Conservation (phyloP, 2,113 vertebrate genomes). For the Microtus pennsylvanicus region DNA sequence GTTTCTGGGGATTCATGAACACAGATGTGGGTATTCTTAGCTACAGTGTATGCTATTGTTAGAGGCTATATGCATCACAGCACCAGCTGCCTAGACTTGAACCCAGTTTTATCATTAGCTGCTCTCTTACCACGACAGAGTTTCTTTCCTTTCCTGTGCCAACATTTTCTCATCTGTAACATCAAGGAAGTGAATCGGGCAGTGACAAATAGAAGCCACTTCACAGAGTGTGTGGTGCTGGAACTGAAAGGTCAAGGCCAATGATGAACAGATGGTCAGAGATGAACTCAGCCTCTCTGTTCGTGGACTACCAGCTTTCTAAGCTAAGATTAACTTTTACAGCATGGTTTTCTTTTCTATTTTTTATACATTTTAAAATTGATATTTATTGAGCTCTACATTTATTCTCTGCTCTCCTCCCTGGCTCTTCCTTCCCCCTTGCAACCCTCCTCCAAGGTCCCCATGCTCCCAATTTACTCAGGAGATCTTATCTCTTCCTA, state of each 20-base stretch:
- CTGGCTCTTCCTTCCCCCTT: no score
- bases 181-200: not conserved
- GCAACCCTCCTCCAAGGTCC: no score
- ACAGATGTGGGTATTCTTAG: not conserved
- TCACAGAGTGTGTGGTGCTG: not conserved
- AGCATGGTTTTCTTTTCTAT: not conserved
- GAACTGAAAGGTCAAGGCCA: not conserved
- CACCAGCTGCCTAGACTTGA: not conserved
- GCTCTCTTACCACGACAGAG: not conserved
- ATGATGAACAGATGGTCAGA: not conserved
- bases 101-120: not conserved
- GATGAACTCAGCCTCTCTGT: conserved; percentile 14
- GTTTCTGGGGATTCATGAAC: not conserved
- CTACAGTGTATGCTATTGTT: not conserved
- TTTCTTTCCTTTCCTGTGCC: not conserved
- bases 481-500: no score
- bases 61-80: not conserved
- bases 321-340: conserved; percentile 6
- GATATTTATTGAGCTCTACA: no score
- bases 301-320: not conserved
- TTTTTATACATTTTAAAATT: no score
- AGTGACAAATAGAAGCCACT: not conserved
- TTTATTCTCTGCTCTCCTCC: no score
- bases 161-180: not conserved
- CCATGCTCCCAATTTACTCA: no score